Conservation (phyloP, 2,797 vertebrate genomes). For the Microtus agrestis region DNA sequence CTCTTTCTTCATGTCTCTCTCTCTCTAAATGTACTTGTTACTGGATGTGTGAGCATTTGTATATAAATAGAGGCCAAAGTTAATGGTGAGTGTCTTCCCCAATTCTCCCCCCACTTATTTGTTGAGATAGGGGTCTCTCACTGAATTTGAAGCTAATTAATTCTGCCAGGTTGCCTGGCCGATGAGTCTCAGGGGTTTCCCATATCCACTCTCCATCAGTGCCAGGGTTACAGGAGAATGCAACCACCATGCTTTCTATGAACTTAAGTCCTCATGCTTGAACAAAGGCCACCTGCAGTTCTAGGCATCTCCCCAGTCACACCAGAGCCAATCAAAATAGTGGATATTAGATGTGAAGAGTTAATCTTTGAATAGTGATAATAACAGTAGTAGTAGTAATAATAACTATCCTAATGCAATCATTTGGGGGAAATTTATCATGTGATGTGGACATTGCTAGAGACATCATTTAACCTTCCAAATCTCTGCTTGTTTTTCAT, state of each 20-base stretch:
- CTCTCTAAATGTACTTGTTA: not conserved
- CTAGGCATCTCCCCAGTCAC: too few relatives aligned
- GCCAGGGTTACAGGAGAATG: not conserved
- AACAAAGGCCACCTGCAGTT: not conserved
- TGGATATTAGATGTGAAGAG: not conserved
- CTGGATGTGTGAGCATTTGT: too few relatives aligned
- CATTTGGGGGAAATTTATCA: not conserved
- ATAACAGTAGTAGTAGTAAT: too few relatives aligned
- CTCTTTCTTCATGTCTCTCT: not conserved
- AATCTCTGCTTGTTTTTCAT: not conserved
- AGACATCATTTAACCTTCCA: not conserved
- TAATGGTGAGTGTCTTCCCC: not conserved
- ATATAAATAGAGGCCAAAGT: not conserved
- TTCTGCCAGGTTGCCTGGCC: too few relatives aligned
- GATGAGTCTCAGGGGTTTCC: too few relatives aligned
- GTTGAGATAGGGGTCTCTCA: not conserved
- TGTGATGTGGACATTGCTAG: not conserved
- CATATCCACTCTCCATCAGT: fast-evolving
- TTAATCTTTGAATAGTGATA: not conserved
- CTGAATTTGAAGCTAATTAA: not conserved
- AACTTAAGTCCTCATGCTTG: not conserved
- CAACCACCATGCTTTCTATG: not conserved
- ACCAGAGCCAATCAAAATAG: not conserved
- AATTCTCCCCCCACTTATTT: not conserved
- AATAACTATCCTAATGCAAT: not conserved